These are phyloP conservation scores for Crossaster papposus DNA, from an alignment of 53 echinoderm and acorn worm genomes.

Conservation along the genomic window DNA sequence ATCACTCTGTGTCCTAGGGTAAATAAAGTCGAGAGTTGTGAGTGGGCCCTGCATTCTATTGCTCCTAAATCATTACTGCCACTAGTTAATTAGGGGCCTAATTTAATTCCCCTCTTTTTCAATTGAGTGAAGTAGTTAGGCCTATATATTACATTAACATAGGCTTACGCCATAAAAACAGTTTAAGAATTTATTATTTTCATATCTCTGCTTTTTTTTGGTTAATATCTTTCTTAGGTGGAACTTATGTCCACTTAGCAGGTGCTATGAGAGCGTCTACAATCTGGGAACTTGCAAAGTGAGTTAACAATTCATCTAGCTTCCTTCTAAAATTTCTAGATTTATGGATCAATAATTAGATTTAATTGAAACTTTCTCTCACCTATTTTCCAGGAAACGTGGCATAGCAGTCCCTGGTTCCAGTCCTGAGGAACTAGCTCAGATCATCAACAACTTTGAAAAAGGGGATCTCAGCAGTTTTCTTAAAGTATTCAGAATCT, in stretches of 20 bases:
- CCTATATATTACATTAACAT: no score
- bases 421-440: conserved; percentile 38
- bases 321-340: background rate
- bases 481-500: conserved; percentile 12
- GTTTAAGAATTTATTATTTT: no score
- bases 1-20: no score
- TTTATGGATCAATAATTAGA: background rate
- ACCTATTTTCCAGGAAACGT: conserved; percentile 26
- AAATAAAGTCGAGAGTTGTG: no score
- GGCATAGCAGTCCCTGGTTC: conserved; percentile 37
- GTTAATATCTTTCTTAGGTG: conserved; percentile 11
- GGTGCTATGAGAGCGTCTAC: conserved; percentile 53
- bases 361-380: background rate
- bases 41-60: no score
- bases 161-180: no score
- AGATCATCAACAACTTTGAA: conserved; percentile 32
- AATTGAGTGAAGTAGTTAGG: no score
- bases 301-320: background rate
- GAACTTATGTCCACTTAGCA: conserved; percentile 55
- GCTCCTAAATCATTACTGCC: no score
- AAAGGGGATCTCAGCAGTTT: conserved; percentile 45
- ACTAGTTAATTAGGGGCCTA: no score
- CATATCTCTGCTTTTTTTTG: background rate
- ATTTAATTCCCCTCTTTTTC: no score
- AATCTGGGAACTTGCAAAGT: conserved; percentile 58